Base-by-base conservation (phyloP, 2,797 vertebrate genomes). In the Rousettus madagascariensis region DNA sequence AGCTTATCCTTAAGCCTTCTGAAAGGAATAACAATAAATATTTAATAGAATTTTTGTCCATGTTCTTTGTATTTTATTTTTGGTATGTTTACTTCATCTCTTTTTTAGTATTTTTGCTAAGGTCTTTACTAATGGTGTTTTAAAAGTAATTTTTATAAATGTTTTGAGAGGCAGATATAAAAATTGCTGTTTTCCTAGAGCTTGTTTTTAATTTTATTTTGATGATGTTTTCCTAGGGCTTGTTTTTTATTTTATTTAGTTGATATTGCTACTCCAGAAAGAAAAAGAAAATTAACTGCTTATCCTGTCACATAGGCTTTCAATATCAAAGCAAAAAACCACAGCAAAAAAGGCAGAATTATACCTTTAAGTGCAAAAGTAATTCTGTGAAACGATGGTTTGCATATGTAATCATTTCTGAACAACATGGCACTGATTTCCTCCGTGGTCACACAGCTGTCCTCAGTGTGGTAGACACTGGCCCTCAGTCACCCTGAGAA, bases 91-190 rank as follows among this genome's bases (percentile, higher is more conserved):
- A 8, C 38, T 69, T 90, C 41, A 28, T 86, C 28, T 53, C 59
- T 59, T 82, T 82, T 63, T 59, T 68, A 19, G 20, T 74, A 28
- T 55, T 87, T 69, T 96, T 92, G 46, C 24, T 66, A 57, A 69
- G 7, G 5, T 46, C 26, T 82, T 66, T 49, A 80, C 12, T 61
- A 75, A 55, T 68, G 4, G 20, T 61, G 1, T 72, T 80, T 72
- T 61, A 75, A 91, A 92, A 71, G 19, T 83, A 89, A 66, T 33
- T 61, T 92, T 75, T 88, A 69, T 53, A 78, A 86, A 51, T 68
- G 3, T 79, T 84, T 91, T 77, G 28, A 75, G 41, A 93, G 8
- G 16, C 4, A 63, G 80, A 75, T 22, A 51, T 28, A 59, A n/a
- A 91, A 53, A 66, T 5, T 46, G 3, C 3, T 72, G 6, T 65